Base-by-base conservation (phyloP, 2,888 invertebrate species). In the Melanchra persicariae region DNA sequence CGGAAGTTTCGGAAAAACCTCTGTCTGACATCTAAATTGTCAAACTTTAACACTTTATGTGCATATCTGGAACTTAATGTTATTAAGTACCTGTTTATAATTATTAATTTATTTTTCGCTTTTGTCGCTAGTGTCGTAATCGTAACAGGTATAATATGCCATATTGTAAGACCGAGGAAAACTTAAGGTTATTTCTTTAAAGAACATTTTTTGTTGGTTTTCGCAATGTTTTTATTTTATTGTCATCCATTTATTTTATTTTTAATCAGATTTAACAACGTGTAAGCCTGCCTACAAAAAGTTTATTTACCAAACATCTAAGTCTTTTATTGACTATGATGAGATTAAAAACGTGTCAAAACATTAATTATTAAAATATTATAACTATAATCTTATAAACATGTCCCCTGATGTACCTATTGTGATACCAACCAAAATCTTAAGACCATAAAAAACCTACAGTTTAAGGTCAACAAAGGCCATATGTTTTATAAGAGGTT, bases 341-440 rank as follows among this genome's bases (percentile, higher is more conserved):
- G 15, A 0, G 1, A n/a, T n/a, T 47, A 22, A 26, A 45, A 17
- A 61, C 22, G 2, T 47, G 34, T 22, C 34, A 37, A 10, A 7
- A 57, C 22, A 37, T n/a, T 0, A 17, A n/a, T 19, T 61, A 61
- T 66, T 40, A 15, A 30, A 66, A 62, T 22, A 26, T 26, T 49
- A 24, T 24, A 17, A 15, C 8, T n/a, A 10, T 49, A 22, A 26
- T 62, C 8, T 49, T 62, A 12, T 47, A 24, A 47, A 43, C 15
- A 15, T 12, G 17, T 30, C 17, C 22, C 22, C 30, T 17, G 17
- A 55, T 55, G 40, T n/a, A 40, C 37, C 9, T 63, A 5, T 9
- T 15, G 24, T n/a, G 17, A 24, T 22, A 26, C 0, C 1, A 30
- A n/a, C n/a, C n/a, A n/a, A n/a, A 17, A 30, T 7, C 40, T 45